phyloP scores from a whole-genome alignment of 2,888 invertebrate genomes.

The Mythimna lalbum region DNA sequence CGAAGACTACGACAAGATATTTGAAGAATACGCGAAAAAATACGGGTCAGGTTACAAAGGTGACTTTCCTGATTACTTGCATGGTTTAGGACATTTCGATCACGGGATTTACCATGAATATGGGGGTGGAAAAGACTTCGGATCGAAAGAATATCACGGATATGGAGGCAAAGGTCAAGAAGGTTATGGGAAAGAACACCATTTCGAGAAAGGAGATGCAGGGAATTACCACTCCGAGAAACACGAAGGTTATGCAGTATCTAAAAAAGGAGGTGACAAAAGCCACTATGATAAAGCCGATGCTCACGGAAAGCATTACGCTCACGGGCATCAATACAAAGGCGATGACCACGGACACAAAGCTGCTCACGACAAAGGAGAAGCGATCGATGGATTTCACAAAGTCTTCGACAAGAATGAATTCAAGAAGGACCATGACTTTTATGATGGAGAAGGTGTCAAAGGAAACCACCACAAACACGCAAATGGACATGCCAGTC shows the following conservation, averaged over 20 bases:
- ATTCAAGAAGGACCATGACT: constrained; percentile 93
- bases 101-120: constrained; percentile 76
- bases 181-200: constrained; percentile 86
- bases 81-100: constrained; percentile 76
- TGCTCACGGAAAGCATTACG: constrained; percentile 88
- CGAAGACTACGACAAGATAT: constrained; percentile 80
- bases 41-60: constrained; percentile 78
- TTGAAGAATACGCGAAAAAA: constrained; percentile 77
- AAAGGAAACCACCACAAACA: constrained; percentile 91
- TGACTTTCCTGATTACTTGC: constrained; percentile 80
- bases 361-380: constrained; percentile 90
- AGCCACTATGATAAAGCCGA: constrained; percentile 88
- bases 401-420: constrained; percentile 93
- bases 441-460: constrained; percentile 92
- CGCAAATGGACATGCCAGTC: constrained; percentile 87
- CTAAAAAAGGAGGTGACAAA: constrained; percentile 88
- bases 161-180: constrained; percentile 88
- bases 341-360: constrained; percentile 89
- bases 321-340: constrained; percentile 87
- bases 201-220: constrained; percentile 89
- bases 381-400: constrained; percentile 92
- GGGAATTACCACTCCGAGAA: constrained; percentile 90
- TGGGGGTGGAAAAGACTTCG: constrained; percentile 84
- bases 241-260: constrained; percentile 88
- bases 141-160: constrained; percentile 81